phyloP scores from a whole-genome alignment of 2,888 invertebrate genomes.

The Agrochola litura region DNA sequence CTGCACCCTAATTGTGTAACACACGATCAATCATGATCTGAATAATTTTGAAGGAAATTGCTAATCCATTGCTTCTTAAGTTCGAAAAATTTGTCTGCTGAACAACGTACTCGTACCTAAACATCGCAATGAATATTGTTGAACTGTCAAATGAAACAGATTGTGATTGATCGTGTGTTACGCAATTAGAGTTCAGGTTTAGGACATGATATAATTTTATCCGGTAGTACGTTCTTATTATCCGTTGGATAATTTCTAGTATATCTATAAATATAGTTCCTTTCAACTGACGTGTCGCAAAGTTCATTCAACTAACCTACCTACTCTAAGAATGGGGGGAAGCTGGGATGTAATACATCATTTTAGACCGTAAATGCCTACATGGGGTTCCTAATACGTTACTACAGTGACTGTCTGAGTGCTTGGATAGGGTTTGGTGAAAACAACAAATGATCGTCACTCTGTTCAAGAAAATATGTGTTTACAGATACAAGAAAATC shows the following conservation, averaged over 20 bases:
- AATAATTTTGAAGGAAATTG: no score
- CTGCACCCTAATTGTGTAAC: no score
- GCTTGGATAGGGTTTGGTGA: background rate
- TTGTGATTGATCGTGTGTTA: no score
- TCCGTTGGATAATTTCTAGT: background rate
- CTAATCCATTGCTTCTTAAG: no score
- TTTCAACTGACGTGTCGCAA: background rate
- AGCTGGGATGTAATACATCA: slow-evolving; percentile 31
- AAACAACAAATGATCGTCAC: background rate
- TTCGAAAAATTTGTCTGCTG: no score
- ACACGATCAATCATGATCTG: no score
- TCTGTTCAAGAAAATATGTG: background rate
- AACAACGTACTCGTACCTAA: no score
- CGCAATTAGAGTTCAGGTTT: no score
- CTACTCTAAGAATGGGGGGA: background rate
- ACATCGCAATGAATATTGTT: no score
- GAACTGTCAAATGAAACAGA: no score
- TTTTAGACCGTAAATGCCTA: background rate
- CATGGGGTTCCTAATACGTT: background rate
- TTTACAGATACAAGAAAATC: background rate
- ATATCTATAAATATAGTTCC: background rate
- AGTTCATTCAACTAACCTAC: slow-evolving; percentile 17
- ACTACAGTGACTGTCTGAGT: background rate
- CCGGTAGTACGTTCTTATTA: background rate
- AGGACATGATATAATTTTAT: no score